Evolutionary conservation across 2,113 vertebrate species (phyloP), one percentile per base, ranked within the genome.

Genomic region (Nothoprocta perdicaria): DNA sequence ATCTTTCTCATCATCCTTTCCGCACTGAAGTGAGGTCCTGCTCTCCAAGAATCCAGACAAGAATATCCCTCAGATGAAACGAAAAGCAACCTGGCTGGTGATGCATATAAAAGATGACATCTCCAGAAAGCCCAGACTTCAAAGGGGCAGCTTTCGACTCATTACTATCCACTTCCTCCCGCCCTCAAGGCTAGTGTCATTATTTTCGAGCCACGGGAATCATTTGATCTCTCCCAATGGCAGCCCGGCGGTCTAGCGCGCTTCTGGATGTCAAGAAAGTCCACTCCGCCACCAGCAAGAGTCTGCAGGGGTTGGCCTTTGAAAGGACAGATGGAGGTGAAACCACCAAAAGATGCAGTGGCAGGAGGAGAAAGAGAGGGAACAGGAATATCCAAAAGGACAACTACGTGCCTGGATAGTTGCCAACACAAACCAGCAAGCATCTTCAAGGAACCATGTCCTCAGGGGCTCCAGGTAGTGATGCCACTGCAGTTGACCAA

Each of bases 91-190:
- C 84, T 91, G 74, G 58, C 73, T 73, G 63, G 50, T 90, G 75
- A 96, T 87, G 22, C 41, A 69, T 89, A 93, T 94, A 60, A 92
- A 86, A 94, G 92, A 86, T 91, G 96, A 95, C 91, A 94, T 91
- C 76, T 89, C 83, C 84, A 93, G 88, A 92, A 95, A 95, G 73
- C 80, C 92, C 86, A 86, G 2, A 95, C 90, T 90, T 95, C 95
- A 94, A 95, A 96, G 93, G 87, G 91, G 74, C 81, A 93, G 94
- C 84, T 86, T 92, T 80, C 80, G 88, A 86, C 77, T 86, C 77
- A 9, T 57, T 77, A 75, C 65, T 73, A 52, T 45, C 76, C 62
- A 21, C 86, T 90, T 62, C 52, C 72, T 85, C 72, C 69, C 80
- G 75, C 86, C 94, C 91, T 81, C 90, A 69, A 93, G 94, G 93